Evolutionary conservation across 2,888 invertebrate genomes (phyloP), one percentile per base, ranked within the genome.

Genomic region (Sphaerophoria rueppellii): DNA sequence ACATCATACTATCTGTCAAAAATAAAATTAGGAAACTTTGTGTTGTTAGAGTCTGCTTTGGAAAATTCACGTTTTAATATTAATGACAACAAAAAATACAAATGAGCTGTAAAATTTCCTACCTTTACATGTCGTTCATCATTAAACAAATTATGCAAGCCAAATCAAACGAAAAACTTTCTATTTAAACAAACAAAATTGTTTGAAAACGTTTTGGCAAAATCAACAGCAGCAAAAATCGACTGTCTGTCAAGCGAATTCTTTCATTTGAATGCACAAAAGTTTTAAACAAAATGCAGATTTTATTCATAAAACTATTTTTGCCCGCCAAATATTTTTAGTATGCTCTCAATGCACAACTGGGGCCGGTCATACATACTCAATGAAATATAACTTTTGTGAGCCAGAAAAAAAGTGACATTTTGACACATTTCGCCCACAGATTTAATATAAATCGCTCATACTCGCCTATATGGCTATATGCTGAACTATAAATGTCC

Each of bases 361-460:
- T 54, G 5, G 58, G 14, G 40, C 43, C 48, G 67, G 67, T 69
- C 52, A 50, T 24, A 48, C 54, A 34, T 35, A 11, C 34, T 24
- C 6, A 52, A 60, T 3, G 14, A 32, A 57, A 57, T 12, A 34
- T 11, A 37, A 65, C 50, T 32, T 12, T 52, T 6, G 40, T 11
- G 37, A 40, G 24, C 35, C 7, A 11, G 24, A 24, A 67, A 40
- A 58, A 67, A 50, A 40, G 14, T 74, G 58, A 78, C 72, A 72
- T 72, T 72, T 71, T 78, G 65, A 78, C 71, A 63, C 37, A 65
- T 55, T 60, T 77, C 57, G 55, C 40, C 37, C 24, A 57, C 46
- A 65, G 48, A 58, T 48, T 58, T 46, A n/a, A 16, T 16, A 24
- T 24, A 24, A 24, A 24, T 40, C 6, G 14, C n/a, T 24, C 4